Evolutionary conservation across 1,140 invertebrate species (phyloP), one percentile per base, ranked within the genome.

Genomic region (Drosophila persimilis): DNA sequence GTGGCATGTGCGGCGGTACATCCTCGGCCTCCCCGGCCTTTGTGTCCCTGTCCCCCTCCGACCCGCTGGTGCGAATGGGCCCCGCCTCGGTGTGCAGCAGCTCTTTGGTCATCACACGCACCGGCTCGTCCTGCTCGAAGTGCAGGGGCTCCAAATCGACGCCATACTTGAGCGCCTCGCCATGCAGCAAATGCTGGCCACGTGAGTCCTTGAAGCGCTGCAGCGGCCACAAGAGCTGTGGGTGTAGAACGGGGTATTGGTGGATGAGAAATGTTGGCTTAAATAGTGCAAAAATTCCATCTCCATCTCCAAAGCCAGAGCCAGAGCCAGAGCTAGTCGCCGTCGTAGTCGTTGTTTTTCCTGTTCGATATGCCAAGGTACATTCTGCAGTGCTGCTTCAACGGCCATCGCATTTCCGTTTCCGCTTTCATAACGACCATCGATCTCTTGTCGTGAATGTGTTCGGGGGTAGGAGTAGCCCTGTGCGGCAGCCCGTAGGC

Each of bases 181-280:
- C 80, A 24, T 81, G 84, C 50, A 93, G 90, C 90, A 93, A 91
- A 22, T 93, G 92, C 73, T 93, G 93, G 20, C 93, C 94, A 88
- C 90, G 92, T 0, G 94, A 95, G 76, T 94, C 95, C 59, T 93
- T 93, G 66, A 94, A 93, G 51, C 93, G 93, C 94, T 95, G 95
- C 88, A 95, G 95, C 90, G 94, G 94, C 95, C 94, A 95, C 77
- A 95, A 93, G 90, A 93, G 93, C 95, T 95, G 72, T 66, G 50
- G 35, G 24, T 9, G 59, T 29, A 31, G 17, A 35, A 9, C 11
- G 22, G 24, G 26, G 20, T 46, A 65, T 44, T 26, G 24, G 31
- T 54, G 51, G 45, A 35, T 46, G 22, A 58, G 15, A 51, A 55
- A 48, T 47, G 52, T 56, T 83, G 41, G 63, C 41, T 66, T 67